A percentile compares a stretch with the other conserved stretches of the same genome.
phyloP scores from a whole-genome alignment of 2,113 vertebrate genomes.

The Eptatretus burgeri region DNA sequence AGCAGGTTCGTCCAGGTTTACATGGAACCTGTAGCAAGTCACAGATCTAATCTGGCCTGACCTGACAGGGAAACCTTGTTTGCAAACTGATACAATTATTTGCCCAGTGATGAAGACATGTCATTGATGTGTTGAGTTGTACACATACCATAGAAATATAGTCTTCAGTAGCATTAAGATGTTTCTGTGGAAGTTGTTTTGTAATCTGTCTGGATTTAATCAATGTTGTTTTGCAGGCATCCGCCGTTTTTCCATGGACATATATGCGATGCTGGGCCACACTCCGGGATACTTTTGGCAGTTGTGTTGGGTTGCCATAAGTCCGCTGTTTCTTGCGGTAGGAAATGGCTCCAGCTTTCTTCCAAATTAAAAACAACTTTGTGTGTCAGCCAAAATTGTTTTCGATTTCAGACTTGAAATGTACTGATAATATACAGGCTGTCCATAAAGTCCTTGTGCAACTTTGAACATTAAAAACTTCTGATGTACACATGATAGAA shows the following conservation, averaged over 20 bases:
- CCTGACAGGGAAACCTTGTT: too few relatives aligned
- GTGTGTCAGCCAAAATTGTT: not conserved
- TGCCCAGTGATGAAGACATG: too few relatives aligned
- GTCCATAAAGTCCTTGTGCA: not conserved
- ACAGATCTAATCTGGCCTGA: too few relatives aligned
- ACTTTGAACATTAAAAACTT: not conserved
- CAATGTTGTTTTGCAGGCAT: conserved; percentile 25
- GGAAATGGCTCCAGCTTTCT: conserved; percentile 14
- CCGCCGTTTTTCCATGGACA: conserved; percentile 49
- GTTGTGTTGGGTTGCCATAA: conserved; percentile 69
- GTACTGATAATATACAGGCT: not conserved
- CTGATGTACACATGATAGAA: not conserved
- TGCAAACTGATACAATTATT: too few relatives aligned
- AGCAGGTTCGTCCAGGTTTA: too few relatives aligned
- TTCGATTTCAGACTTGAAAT: not conserved
- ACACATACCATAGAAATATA: too few relatives aligned
- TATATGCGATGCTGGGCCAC: conserved; percentile 72
- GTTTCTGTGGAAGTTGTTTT: too few relatives aligned
- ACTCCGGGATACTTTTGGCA: conserved; percentile 64
- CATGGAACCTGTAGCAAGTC: too few relatives aligned
- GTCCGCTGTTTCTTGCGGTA: conserved; percentile 71
- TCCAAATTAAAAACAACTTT: not conserved
- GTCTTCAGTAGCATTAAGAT: too few relatives aligned
- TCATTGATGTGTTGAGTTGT: too few relatives aligned
- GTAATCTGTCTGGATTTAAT: not conserved